Base-by-base conservation (phyloP, 2,797 vertebrate species). In the Cichlasoma orientale region DNA sequence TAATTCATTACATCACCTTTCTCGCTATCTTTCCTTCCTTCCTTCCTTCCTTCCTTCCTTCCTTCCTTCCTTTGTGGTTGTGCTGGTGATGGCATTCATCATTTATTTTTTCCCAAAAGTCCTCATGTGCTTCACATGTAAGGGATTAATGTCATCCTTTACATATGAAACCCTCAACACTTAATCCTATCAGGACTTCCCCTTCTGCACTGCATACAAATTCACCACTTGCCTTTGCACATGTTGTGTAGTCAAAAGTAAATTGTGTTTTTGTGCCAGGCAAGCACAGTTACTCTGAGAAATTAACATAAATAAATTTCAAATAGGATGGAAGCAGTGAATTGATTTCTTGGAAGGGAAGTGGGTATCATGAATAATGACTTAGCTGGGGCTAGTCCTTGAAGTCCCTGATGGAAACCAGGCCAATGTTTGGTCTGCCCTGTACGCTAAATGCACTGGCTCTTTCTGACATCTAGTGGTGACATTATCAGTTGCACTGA, bases 381-480 rank as follows among this genome's bases (percentile, higher is more conserved):
- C 76, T 86, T 74, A 79, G 77, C 27, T 54, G 38, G 56, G 27
- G 56, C 77, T 69, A 50, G 82, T 77, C 73, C 82, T 82, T 83
- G 59, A 86, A 72, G 87, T 82, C 70, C 74, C 63, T 53, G 57
- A 58, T 70, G 72, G 75, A 86, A 92, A 88, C 74, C 76, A 84
- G 84, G 83, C 75, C 83, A 87, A 21, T 14, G 53, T 55, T 59
- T 56, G 16, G 12, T 56, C 23, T 53, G 16, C 31, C 7, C 66
- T 27, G 27, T 25, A 27, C 16, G 4, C 5, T 44, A 21, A 10
- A 83, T 79, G 80, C 7, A 50, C 56, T 85, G 53, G 31, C 44
- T 73, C 33, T 14, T 57, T 41, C 82, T 92, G 93, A 87, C 91
- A 86, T 88, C 92, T 92, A 86, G 87, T 90, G 93, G 92, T 73